A percentile compares a stretch with the other conserved stretches of the same genome.
These are phyloP conservation scores for Xenopus petersii DNA, from an alignment of 2,797 vertebrate genomes.

Conservation along the genomic window DNA sequence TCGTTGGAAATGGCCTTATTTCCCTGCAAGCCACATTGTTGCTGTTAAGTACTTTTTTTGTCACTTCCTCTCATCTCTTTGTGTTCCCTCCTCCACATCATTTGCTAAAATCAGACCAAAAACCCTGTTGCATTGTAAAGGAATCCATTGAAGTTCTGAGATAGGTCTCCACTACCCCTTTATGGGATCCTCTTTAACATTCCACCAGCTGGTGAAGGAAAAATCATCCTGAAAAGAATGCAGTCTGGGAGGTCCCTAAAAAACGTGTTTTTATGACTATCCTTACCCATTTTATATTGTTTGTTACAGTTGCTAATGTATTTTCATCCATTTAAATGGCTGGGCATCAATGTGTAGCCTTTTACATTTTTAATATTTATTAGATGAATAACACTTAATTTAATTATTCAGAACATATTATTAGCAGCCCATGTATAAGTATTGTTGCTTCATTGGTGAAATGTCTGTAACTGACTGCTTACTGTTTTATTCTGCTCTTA, in stretches of 20 bases:
- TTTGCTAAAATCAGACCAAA: no score
- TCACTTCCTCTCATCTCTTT: no score
- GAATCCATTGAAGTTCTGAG: no score
- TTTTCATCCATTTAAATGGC: slow-evolving; percentile 62
- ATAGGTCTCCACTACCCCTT: background rate
- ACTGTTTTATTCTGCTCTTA: slow-evolving; percentile 68
- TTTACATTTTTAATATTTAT: slow-evolving; percentile 75
- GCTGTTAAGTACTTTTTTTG: no score
- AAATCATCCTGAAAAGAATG: background rate
- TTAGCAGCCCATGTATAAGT: slow-evolving; percentile 59
- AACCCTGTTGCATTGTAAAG: no score
- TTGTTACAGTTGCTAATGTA: slow-evolving; percentile 67
- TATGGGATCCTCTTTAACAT: background rate
- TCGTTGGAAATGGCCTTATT: no score
- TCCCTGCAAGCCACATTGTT: no score
- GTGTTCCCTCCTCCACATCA: no score
- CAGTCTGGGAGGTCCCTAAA: background rate
- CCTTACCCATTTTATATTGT: slow-evolving; percentile 4
- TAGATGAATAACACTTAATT: slow-evolving; percentile 75
- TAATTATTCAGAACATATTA: slow-evolving; percentile 67
- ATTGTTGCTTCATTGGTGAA: slow-evolving; percentile 62
- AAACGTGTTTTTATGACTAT: background rate
- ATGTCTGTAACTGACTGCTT: slow-evolving; percentile 69
- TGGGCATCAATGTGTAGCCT: slow-evolving; percentile 65
- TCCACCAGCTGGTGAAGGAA: background rate